Evolutionary conservation across 2,797 vertebrate species (phyloP).

Genomic region (Gastrophryne carolinensis): DNA sequence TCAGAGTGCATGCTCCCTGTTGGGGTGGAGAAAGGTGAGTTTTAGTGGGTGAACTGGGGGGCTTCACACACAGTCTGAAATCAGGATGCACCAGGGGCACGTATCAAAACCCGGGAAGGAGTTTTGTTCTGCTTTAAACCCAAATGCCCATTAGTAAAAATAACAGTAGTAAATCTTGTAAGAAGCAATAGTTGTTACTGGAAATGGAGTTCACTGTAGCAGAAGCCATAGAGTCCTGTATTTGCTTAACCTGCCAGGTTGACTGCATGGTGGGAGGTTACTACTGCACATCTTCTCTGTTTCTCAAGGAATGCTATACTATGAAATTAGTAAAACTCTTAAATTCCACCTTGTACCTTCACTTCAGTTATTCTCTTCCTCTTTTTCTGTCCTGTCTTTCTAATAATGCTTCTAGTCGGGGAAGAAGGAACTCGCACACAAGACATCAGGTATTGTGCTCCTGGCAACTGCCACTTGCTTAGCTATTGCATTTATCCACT

Average conservation of each 20-base stretch:
- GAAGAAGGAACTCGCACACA: slow-evolving; percentile 96
- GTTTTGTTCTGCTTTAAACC: no score
- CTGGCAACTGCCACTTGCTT: slow-evolving; percentile 40
- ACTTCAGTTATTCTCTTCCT: slow-evolving; percentile 71
- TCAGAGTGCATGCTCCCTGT: no score
- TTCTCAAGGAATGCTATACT: slow-evolving; percentile 75
- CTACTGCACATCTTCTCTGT: slow-evolving; percentile 57
- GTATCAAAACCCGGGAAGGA: no score
- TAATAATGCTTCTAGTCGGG: slow-evolving; percentile 86
- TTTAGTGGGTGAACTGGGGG: no score
- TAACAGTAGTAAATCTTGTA: no score
- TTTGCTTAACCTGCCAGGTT: no score
- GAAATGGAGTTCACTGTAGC: slow-evolving; percentile 7
- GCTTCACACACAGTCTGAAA: no score
- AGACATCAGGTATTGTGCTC: slow-evolving; percentile 92
- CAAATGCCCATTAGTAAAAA: no score
- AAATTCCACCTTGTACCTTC: slow-evolving; percentile 67
- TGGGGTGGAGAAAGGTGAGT: no score
- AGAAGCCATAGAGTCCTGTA: no score
- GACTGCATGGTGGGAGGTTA: no score
- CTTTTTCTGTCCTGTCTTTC: slow-evolving; percentile 71
- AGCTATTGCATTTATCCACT: background rate
- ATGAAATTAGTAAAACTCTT: slow-evolving; percentile 62
- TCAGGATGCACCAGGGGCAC: no score
- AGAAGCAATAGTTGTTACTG: background rate